Percentiles rank a stretch among this genome's conserved stretches.
phyloP scores from a whole-genome alignment of 2,888 invertebrate genomes.

The Sabatieria punctata region DNA sequence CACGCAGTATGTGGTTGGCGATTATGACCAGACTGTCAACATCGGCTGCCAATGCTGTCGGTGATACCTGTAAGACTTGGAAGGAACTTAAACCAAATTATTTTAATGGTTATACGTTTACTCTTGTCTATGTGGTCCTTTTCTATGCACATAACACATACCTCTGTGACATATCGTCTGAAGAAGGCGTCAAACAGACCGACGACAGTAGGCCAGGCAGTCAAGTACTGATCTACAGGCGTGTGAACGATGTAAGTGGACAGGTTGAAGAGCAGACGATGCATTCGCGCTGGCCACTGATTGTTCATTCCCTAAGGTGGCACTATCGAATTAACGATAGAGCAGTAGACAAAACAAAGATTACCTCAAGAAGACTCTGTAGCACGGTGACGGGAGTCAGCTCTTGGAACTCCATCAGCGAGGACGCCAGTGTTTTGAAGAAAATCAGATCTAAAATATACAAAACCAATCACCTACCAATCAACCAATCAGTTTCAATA shows the following conservation, averaged over 20 bases:
- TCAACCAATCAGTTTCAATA: too few relatives aligned
- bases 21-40: slow-evolving; percentile 35
- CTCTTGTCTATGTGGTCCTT: not conserved
- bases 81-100: too few relatives aligned
- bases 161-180: slow-evolving; percentile 38
- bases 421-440: slow-evolving; percentile 79
- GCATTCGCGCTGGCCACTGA: slow-evolving; percentile 56
- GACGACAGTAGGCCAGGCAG: slow-evolving; percentile 61
- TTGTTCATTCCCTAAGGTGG: slow-evolving; percentile 50
- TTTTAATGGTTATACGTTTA: too few relatives aligned
- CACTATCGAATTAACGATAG: slow-evolving; percentile 7
- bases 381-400: slow-evolving; percentile 82
- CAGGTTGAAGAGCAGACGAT: slow-evolving; percentile 68
- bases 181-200: slow-evolving; percentile 70
- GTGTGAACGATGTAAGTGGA: slow-evolving; percentile 81
- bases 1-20: slow-evolving; percentile 47
- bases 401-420: slow-evolving; percentile 85
- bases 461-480: not conserved
- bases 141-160: slow-evolving; percentile 6
- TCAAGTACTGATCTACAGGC: slow-evolving; percentile 54
- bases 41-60: slow-evolving; percentile 20
- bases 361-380: slow-evolving; percentile 66
- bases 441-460: slow-evolving; percentile 47
- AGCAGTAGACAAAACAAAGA: too few relatives aligned
- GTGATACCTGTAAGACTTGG: too few relatives aligned